Evolutionary conservation across 2,797 vertebrate species (phyloP), one percentile per base, ranked within the genome.

Genomic region (Notolabrus celidotus): DNA sequence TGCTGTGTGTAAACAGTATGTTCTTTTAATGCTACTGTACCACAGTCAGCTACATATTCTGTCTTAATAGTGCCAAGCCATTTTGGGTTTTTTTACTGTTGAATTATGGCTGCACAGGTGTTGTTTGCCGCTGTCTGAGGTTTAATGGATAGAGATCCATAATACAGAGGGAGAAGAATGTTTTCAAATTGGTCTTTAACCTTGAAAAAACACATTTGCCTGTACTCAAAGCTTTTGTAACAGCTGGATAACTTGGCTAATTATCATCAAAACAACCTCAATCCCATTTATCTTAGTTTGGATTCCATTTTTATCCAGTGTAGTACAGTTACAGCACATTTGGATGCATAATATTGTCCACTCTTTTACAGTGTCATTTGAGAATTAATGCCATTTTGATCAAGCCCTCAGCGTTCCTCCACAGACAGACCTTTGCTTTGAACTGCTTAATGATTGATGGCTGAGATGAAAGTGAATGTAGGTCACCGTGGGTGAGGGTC

Each of bases 361-460:
- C 20, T 17, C 67, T 78, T 84, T 57, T 33, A 74, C 1, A 3
- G 52, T 74, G 72, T 75, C 88, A 57, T 52, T 41, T 46, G 64
- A 84, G 85, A 89, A 76, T 88, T 76, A 68, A 79, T 86, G 83
- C 62, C 86, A 89, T 84, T 64, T 74, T 80, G 83, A 91, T 84
- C 82, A 84, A 86, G 61, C 75, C 38, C 58, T 61, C 38, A 16
- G 67, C 55, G 29, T 84, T 89, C 71, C 69, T 60, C 61, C 51
- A 53, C 67, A 87, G 87, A 88, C 86, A 89, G 82, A 83, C 69
- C 74, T 83, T 76, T 63, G 73, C 86, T 92, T 91, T 92, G 88
- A 88, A 88, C 74, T 62, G 69, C 45, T 92, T 78, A 92, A 92
- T 92, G 92, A 92, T 90, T 86, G 88, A 92, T 92, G 88, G 82